These are phyloP conservation scores for Cetoscarus ocellatus DNA, from an alignment of 2,797 vertebrate species.

Conservation along the genomic window DNA sequence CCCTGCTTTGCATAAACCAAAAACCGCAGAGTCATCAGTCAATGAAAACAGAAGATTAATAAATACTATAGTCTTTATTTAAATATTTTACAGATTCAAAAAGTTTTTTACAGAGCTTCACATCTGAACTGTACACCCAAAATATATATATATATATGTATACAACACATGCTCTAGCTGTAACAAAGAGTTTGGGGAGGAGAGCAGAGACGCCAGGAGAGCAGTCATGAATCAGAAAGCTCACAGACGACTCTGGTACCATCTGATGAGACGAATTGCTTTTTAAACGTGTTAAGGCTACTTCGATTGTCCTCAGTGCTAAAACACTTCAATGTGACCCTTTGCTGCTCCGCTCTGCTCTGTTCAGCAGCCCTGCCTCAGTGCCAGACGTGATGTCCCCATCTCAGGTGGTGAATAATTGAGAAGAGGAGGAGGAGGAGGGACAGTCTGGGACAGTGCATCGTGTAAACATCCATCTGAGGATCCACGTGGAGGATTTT, in stretches of 20 bases:
- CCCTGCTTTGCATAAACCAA: too few species aligned
- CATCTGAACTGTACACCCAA: slow-evolving; percentile 64
- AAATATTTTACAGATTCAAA: slow-evolving; percentile 95
- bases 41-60: slow-evolving; percentile 76
- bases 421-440: not conserved
- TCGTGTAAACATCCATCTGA: slow-evolving; percentile 49
- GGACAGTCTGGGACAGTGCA: slow-evolving; percentile 26
- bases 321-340: slow-evolving; percentile 24
- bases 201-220: slow-evolving; percentile 19
- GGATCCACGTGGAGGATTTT: slow-evolving; percentile 35
- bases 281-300: slow-evolving; percentile 60
- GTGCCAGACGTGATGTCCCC: slow-evolving; percentile 15
- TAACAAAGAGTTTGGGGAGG: slow-evolving; percentile 45
- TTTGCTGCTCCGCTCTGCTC: slow-evolving; percentile 6
- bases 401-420: not conserved
- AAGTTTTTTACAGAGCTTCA: slow-evolving; percentile 84
- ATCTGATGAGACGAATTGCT: slow-evolving; percentile 43
- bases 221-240: slow-evolving; percentile 30
- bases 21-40: not conserved
- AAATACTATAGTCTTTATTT: slow-evolving; percentile 97
- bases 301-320: slow-evolving; percentile 66
- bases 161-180: slow-evolving; percentile 48
- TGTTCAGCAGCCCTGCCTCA: slow-evolving; percentile 7
- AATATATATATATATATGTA: slow-evolving; percentile 26
- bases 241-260: slow-evolving; percentile 18